phyloP scores from a whole-genome alignment of 2,888 invertebrate genomes.

The Ornithoptera alexandrae region DNA sequence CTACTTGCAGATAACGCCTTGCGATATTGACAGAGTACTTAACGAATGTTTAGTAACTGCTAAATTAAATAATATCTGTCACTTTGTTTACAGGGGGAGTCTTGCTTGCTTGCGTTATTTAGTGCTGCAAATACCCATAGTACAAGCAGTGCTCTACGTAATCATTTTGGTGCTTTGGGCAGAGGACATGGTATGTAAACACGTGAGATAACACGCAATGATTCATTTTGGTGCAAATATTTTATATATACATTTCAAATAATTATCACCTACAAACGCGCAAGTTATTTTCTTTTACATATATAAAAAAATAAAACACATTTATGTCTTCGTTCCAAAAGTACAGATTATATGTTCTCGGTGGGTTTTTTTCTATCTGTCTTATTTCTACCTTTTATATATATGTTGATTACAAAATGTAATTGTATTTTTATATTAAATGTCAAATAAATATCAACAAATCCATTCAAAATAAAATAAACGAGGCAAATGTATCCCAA shows the following conservation, averaged over 20 bases:
- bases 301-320: too few relatives aligned
- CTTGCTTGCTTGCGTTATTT: conserved; percentile 77
- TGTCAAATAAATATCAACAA: too few relatives aligned
- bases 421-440: too few relatives aligned
- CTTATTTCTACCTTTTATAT: too few relatives aligned
- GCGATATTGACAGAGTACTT: conserved; percentile 8
- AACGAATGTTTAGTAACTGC: conserved; percentile 3
- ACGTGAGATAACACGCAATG: not conserved
- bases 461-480: too few relatives aligned
- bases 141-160: conserved; percentile 82
- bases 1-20: not conserved
- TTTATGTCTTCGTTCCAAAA: too few relatives aligned
- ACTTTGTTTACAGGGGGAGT: conserved; percentile 72
- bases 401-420: too few relatives aligned
- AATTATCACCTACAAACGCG: too few relatives aligned
- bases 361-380: too few relatives aligned
- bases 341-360: too few relatives aligned
- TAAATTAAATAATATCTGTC: conserved; percentile 5
- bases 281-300: too few relatives aligned
- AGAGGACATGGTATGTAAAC: conserved; percentile 81
- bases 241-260: not conserved
- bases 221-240: not conserved
- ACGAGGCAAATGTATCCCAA: too few relatives aligned
- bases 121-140: conserved; percentile 84
- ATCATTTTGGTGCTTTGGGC: conserved; percentile 81